These are phyloP conservation scores for Chauna torquata DNA, from an alignment of 2,113 vertebrate species.

Conservation along the genomic window DNA sequence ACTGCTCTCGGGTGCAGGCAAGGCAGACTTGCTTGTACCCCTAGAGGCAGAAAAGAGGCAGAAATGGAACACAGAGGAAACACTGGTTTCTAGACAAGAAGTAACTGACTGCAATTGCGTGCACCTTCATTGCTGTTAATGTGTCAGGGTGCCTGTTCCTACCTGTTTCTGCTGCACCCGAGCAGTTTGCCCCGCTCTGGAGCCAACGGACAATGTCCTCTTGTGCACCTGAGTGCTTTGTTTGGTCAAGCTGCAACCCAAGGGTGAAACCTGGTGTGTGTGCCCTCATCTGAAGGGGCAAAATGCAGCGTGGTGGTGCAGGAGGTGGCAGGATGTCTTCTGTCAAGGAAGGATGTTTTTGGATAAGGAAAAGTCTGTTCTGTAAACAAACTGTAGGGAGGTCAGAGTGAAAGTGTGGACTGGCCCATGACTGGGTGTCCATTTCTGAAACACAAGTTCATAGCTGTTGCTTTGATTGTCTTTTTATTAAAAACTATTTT, in stretches of 20 bases:
- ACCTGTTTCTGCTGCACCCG: accelerated
- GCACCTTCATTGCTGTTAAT: accelerated
- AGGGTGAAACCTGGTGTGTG: neutral
- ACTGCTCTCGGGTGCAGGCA: neutral
- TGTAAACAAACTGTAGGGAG: neutral
- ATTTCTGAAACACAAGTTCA: neutral
- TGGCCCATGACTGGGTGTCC: too few species aligned
- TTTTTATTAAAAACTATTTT: neutral
- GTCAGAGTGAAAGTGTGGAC: neutral
- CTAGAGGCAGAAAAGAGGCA: neutral
- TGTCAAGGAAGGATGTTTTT: neutral
- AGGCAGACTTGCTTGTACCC: neutral
- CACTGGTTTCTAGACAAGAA: neutral
- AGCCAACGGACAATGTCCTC: neutral
- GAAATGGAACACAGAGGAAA: neutral
- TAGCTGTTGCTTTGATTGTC: neutral
- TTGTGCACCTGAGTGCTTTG: accelerated
- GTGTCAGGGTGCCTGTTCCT: neutral
- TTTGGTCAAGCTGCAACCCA: neutral
- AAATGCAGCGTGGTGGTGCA: accelerated
- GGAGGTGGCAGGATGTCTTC: neutral
- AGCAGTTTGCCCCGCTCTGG: too few species aligned
- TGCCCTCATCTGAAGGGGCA: neutral
- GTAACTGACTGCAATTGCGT: accelerated
- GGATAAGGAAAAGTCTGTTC: neutral